Conservation (phyloP, 2,797 vertebrate species). For the Anguilla anguilla region DNA sequence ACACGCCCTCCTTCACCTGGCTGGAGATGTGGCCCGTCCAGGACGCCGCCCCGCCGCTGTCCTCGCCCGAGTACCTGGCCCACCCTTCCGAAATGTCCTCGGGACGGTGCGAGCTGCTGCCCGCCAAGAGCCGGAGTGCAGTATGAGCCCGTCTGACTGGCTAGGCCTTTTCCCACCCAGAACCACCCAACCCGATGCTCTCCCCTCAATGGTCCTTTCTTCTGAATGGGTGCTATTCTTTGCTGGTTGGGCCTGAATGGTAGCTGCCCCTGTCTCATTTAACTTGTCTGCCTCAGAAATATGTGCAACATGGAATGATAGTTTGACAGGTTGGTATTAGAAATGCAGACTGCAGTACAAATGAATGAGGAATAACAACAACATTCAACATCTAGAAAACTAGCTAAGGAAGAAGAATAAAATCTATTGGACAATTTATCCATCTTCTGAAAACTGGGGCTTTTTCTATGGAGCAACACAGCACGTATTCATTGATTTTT, state of each 20-base stretch:
- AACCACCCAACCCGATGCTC: no score
- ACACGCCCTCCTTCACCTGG: conserved; percentile 85
- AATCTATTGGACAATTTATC: not conserved
- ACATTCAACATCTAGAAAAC: not conserved
- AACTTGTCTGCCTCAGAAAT: no score
- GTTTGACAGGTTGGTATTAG: not conserved
- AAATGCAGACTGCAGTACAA: not conserved
- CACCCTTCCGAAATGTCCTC: conserved; percentile 68
- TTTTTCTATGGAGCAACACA: not conserved
- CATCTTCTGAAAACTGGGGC: not conserved
- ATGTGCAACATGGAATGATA: no score
- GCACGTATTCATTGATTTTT: not conserved
- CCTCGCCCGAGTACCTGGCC: conserved; percentile 64
- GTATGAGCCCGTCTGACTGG: not conserved
- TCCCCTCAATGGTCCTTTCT: no score
- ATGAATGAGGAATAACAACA: not conserved
- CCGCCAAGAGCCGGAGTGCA: conserved; percentile 11
- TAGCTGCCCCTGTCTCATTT: no score
- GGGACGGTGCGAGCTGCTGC: conserved; percentile 27
- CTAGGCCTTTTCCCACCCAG: not conserved
- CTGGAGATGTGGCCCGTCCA: conserved; percentile 90
- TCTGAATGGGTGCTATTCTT: no score
- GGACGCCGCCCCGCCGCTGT: conserved; percentile 69
- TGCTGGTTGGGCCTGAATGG: no score
- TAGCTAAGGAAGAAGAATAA: not conserved